Percentiles rank a stretch among this genome's conserved stretches.
phyloP scores from a whole-genome alignment of 92 coral and sea anemone genomes.

The Zoanthus sociatus region DNA sequence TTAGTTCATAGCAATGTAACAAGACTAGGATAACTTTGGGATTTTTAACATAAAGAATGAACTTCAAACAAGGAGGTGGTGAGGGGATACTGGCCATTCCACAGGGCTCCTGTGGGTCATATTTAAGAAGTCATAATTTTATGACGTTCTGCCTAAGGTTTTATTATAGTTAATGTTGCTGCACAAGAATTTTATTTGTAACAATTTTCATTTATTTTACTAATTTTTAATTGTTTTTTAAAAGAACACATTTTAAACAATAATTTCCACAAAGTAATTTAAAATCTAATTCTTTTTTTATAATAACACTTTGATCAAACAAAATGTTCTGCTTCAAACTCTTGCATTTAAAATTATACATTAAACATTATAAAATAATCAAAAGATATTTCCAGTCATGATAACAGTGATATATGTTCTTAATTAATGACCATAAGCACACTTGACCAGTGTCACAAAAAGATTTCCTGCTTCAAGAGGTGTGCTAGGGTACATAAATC shows the following conservation, averaged over 20 bases:
- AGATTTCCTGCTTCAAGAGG: too few relatives aligned
- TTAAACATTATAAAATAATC: too few relatives aligned
- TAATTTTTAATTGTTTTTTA: conserved; percentile 13
- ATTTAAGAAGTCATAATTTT: neutral
- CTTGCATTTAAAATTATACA: too few relatives aligned
- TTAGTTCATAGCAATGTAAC: neutral
- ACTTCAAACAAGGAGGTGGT: neutral
- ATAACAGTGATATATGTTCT: too few relatives aligned
- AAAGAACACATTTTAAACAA: neutral
- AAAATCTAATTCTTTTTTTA: too few relatives aligned
- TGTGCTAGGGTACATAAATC: too few relatives aligned
- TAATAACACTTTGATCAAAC: too few relatives aligned
- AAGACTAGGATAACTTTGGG: neutral
- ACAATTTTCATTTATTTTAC: neutral
- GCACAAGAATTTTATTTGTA: neutral
- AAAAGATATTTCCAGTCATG: too few relatives aligned
- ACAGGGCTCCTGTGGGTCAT: neutral
- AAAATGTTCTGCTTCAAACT: too few relatives aligned
- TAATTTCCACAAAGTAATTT: too few relatives aligned
- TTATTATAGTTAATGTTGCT: neutral
- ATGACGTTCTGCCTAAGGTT: neutral
- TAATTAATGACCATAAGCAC: too few relatives aligned
- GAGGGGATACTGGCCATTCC: neutral
- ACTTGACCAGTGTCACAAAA: too few relatives aligned
- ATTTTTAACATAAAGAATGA: neutral